Percentiles rank a stretch among this genome's conserved stretches.
Conservation (phyloP, 2,797 vertebrate species). For the Darevskia nairensis region DNA sequence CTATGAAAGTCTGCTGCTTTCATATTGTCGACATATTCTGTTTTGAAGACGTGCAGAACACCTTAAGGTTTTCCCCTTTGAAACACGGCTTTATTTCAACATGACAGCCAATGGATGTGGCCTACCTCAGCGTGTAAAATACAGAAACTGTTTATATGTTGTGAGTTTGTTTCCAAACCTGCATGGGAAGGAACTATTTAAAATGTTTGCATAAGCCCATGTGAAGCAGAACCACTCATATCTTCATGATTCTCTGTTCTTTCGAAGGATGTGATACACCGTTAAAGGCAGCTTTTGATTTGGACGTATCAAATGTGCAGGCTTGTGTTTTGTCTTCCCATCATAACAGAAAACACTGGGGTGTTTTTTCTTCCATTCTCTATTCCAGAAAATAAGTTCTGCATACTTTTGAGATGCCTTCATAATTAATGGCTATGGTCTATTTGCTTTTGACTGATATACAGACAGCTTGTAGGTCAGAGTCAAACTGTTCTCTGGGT, state of each 20-base stretch:
- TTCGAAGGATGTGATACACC: background rate
- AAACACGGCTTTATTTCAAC: background rate
- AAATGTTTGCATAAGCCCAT: background rate
- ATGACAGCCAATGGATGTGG: slow-evolving; percentile 17
- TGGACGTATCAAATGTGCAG: background rate
- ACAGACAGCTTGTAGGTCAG: slow-evolving; percentile 13
- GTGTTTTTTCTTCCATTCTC: slow-evolving; percentile 4
- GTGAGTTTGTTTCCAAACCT: background rate
- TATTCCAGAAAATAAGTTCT: slow-evolving; percentile 22
- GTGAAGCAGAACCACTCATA: slow-evolving; percentile 11
- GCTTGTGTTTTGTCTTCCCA: background rate
- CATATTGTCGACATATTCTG: background rate
- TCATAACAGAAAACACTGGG: background rate
- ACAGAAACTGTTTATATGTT: background rate
- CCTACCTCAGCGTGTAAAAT: background rate
- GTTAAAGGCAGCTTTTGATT: slow-evolving; percentile 11
- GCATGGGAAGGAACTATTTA: background rate
- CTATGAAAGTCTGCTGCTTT: slow-evolving; percentile 27
- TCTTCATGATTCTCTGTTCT: background rate
- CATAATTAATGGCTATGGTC: background rate
- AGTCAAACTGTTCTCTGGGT: background rate
- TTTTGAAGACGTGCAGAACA: slow-evolving; percentile 12
- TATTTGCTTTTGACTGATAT: slow-evolving; percentile 6
- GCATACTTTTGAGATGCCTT: slow-evolving; percentile 18
- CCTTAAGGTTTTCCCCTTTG: background rate